Base-by-base conservation (phyloP, 2,888 invertebrate genomes). In the Sturmia bella region DNA sequence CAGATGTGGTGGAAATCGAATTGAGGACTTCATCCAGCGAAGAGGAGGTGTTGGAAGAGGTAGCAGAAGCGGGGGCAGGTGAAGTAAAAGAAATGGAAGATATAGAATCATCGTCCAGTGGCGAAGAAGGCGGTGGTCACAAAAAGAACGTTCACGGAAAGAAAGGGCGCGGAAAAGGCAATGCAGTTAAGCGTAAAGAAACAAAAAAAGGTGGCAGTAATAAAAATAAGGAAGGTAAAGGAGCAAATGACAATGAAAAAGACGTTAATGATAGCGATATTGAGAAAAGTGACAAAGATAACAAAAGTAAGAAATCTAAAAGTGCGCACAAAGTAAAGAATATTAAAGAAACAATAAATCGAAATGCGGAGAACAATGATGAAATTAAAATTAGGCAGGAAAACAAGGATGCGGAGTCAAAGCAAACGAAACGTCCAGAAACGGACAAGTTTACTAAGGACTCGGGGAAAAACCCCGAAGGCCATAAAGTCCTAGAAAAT, bases 61-160 rank as follows among this genome's bases (percentile, higher is more conserved):
- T n/a, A 37, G 85, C 84, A 48, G 85, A 84, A 75, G 24, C 12
- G 9, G 59, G 27, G 11, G 32, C 11, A 0, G 77, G 50, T 4
- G 82, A 69, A 9, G n/a, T 32, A 1, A 77, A 76, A 52, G 80
- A 78, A 24, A 45, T 84, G 41, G 82, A 84, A 68, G 84, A 81
- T 37, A 59, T 82, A 13, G 85, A 85, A 24, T 63, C 85, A 0
- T 84, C 85, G 2, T 85, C 85, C 1, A 85, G 85, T 68, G 85
- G 83, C 32, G 84, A 84, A 39, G 84, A 83, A 17, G 82, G 78
- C 15, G 63, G 56, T 13, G 75, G 24, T 21, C 64, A 56, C 19
- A 75, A 41, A 13, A 75, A 45, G 43, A 64, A 21, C 1, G 9
- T n/a, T 5, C 21, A 11, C n/a, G n/a, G 12, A 27, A 21, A 39